phyloP scores from a whole-genome alignment of 2,113 vertebrate species.

The Arvicanthis niloticus region DNA sequence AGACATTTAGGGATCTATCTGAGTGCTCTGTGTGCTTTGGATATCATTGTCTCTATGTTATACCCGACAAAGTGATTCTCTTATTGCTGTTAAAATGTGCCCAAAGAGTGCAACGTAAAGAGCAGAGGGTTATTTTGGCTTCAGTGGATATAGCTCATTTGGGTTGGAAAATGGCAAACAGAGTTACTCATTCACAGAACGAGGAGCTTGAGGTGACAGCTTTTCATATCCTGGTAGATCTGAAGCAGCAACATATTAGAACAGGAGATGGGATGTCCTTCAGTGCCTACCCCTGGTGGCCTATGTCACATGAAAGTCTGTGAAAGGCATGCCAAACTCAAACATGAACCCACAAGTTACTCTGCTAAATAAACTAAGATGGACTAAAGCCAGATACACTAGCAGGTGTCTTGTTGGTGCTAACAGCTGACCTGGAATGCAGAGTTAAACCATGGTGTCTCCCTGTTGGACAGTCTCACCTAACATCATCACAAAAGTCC shows the following conservation, averaged over 20 bases:
- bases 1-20: background rate
- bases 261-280: background rate
- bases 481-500: background rate
- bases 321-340: background rate
- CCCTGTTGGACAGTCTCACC: background rate
- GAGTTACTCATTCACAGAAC: background rate
- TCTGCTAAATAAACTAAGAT: background rate
- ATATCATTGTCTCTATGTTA: background rate
- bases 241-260: background rate
- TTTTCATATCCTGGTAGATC: background rate
- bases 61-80: background rate
- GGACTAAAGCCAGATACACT: background rate
- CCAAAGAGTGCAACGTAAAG: background rate
- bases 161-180: background rate
- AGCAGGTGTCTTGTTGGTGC: background rate
- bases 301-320: background rate
- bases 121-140: background rate
- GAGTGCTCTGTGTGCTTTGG: background rate
- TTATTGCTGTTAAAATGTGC: background rate
- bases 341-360: background rate
- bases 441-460: background rate
- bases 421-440: background rate
- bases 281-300: background rate
- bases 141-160: too few species aligned
- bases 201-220: too few species aligned